phyloP scores from a whole-genome alignment of 2,797 vertebrate genomes.

The Notolabrus celidotus region DNA sequence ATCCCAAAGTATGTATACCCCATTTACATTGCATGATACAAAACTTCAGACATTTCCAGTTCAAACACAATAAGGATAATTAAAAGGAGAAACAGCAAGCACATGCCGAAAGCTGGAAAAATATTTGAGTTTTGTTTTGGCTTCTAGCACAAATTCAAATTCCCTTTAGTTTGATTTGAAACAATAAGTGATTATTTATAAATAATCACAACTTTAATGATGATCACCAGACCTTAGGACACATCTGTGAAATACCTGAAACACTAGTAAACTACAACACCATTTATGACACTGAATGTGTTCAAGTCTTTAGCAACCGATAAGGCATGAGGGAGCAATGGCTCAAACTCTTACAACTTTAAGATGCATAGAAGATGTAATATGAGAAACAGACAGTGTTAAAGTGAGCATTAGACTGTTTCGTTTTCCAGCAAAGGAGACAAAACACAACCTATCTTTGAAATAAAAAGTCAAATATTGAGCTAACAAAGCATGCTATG shows the following conservation, averaged over 20 bases:
- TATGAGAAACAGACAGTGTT: slow-evolving; percentile 14
- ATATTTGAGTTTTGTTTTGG: slow-evolving; percentile 30
- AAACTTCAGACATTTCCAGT: slow-evolving; percentile 38
- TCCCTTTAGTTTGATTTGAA: slow-evolving; percentile 42
- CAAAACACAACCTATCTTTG: neutral
- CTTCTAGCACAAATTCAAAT: slow-evolving; percentile 46
- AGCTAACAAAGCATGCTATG: slow-evolving; percentile 18
- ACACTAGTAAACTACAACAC: slow-evolving; percentile 26
- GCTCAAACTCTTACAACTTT: slow-evolving; percentile 32
- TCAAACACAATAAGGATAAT: slow-evolving; percentile 41
- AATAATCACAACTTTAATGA: slow-evolving; percentile 9
- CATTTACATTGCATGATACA: slow-evolving; percentile 53
- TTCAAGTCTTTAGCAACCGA: slow-evolving; percentile 38
- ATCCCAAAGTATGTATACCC: slow-evolving; percentile 12
- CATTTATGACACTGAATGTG: slow-evolving; percentile 33
- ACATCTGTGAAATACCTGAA: slow-evolving; percentile 20
- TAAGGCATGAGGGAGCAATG: slow-evolving; percentile 53
- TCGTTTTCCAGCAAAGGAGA: neutral
- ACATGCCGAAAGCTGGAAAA: slow-evolving; percentile 46
- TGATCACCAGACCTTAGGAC: slow-evolving; percentile 8
- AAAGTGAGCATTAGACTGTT: neutral
- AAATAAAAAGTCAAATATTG: slow-evolving; percentile 15
- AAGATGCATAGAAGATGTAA: slow-evolving; percentile 51
- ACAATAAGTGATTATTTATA: slow-evolving; percentile 16
- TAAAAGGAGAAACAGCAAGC: slow-evolving; percentile 36